Evolutionary conservation across 2,113 vertebrate genomes (phyloP), one percentile per base, ranked within the genome.

Genomic region (Gobio gobio): DNA sequence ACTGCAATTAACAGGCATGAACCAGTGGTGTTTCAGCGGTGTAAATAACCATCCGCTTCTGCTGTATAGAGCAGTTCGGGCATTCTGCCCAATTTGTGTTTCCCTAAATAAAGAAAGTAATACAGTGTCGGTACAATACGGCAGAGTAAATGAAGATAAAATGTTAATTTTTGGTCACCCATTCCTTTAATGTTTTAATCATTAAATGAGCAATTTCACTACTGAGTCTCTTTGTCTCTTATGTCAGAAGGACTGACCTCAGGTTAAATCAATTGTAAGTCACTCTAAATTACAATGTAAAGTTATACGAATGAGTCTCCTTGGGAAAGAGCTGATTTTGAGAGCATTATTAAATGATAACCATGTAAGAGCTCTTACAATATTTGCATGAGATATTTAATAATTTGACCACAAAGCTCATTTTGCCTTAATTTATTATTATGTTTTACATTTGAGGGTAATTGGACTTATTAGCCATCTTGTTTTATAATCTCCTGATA

Each of bases 401-500:
- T 82, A 51, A 54, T 82, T 70, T 40, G 10, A 56, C 61, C 80
- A 82, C 64, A 72, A 82, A 82, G 80, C 80, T 82, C 49, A 70
- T 82, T 64, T 82, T 51, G 29, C 18, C 64, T 54, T 82, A 70
- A 74, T 66, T 81, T 75, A 26, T 45, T 33, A 63, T 72, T 36
- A 74, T 74, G 40, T 75, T 61, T 47, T 51, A 81, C 36, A 74
- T 76, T 66, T 43, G 56, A 82, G 61, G 14, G 43, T 26, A 73
- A 80, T 59, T 85, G 49, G 78, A 29, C 72, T 86, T 47, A 82
- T 54, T 82, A 76, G 20, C 40, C 43, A 36, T 47, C 80, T 82
- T 82, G 49, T 54, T 84, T 77, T 73, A 86, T 64, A 85, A 79
- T 85, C 84, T 80, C 76, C 51, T 80, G 77, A 79, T 68, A 64